phyloP scores from a whole-genome alignment of 2,113 vertebrate species.

The Brevimyrus niger region DNA sequence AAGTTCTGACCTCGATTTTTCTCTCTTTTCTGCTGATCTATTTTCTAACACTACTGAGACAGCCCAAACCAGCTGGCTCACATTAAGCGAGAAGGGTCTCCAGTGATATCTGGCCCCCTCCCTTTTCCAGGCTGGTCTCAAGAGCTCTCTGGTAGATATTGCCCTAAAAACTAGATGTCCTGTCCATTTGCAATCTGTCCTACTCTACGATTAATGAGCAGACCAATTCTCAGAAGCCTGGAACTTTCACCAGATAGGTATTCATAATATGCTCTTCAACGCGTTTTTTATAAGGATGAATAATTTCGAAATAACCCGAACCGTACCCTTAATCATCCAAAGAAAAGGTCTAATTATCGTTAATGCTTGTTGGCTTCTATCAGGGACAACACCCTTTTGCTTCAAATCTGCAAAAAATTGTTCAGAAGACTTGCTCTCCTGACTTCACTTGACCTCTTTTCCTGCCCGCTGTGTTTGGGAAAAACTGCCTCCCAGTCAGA shows the following conservation, averaged over 20 bases:
- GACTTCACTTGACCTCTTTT: conserved; percentile 13
- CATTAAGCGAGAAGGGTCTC: conserved; percentile 31
- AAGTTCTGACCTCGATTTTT: conserved; percentile 49
- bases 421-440: neutral
- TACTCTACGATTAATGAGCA: conserved; percentile 10
- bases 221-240: neutral
- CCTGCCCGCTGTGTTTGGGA: neutral
- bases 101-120: conserved; percentile 14
- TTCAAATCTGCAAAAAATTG: neutral
- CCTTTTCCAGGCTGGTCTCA: conserved; percentile 3
- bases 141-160: conserved; percentile 15
- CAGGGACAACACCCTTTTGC: neutral
- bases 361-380: neutral
- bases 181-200: neutral
- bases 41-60: conserved; percentile 51
- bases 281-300: neutral
- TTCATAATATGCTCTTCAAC: neutral
- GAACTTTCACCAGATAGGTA: neutral
- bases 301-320: neutral
- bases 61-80: conserved; percentile 43
- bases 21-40: conserved; percentile 48
- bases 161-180: neutral
- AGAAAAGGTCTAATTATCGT: neutral
- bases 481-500: neutral
- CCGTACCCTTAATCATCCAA: neutral